Percentiles rank a stretch among this genome's conserved stretches.
Evolutionary conservation across 2,797 vertebrate species (phyloP).

Genomic region (Clangula hyemalis): DNA sequence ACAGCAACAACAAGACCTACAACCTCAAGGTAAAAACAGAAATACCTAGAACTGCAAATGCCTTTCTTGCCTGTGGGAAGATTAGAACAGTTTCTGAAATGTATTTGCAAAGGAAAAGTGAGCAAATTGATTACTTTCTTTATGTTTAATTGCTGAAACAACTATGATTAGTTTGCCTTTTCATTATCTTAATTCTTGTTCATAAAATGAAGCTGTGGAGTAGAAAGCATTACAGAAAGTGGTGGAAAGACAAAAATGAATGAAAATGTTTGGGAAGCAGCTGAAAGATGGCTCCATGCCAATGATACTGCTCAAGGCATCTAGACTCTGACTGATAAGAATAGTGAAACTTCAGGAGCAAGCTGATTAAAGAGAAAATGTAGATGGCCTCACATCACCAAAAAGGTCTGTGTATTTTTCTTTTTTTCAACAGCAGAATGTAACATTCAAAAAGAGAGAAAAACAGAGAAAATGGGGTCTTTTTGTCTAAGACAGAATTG

Average conservation of each 20-base stretch:
- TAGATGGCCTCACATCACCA: neutral
- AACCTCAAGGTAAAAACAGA: neutral
- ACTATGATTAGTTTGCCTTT: neutral
- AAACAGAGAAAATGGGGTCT: neutral
- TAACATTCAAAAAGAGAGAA: neutral
- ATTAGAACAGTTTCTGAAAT: neutral
- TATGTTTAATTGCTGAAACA: neutral
- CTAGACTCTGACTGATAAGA: neutral
- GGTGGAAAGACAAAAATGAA: neutral
- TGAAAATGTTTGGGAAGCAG: slow-evolving; percentile 14
- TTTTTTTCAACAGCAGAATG: neutral
- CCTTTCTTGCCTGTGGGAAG: neutral
- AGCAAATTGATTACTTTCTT: neutral
- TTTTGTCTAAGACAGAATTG: neutral
- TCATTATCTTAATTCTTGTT: neutral
- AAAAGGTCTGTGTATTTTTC: neutral
- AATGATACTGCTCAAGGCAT: neutral
- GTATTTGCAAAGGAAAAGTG: neutral
- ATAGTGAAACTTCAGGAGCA: neutral
- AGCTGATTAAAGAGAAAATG: neutral
- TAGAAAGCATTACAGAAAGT: neutral
- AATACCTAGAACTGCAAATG: neutral
- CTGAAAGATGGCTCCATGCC: neutral
- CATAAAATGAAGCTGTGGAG: neutral
- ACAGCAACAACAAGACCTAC: no score